phyloP scores from a whole-genome alignment of 2,113 vertebrate species.

The Pseudolaguvia tuberculata region DNA sequence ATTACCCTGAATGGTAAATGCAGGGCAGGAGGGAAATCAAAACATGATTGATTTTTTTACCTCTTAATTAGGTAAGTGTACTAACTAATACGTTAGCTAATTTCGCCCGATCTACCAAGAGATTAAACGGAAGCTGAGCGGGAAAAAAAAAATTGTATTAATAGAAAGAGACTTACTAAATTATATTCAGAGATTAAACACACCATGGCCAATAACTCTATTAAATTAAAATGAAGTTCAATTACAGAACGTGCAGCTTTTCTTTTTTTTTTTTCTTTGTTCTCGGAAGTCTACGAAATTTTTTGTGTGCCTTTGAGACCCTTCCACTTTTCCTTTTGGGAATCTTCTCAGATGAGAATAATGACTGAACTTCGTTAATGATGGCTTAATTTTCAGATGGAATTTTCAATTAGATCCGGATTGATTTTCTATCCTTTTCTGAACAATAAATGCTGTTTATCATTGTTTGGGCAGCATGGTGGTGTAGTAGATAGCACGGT shows the following conservation, averaged over 20 bases:
- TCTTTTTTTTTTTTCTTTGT: not conserved
- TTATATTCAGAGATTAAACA: slow-evolving; percentile 9
- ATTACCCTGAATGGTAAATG: not conserved
- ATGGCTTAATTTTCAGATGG: not conserved
- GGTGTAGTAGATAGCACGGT: no score
- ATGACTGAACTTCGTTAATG: slow-evolving; percentile 7
- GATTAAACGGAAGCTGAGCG: not conserved
- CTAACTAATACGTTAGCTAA: not conserved
- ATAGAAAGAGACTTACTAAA: slow-evolving; percentile 2
- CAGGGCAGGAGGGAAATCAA: not conserved
- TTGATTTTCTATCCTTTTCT: slow-evolving; percentile 3
- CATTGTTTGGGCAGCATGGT: no score
- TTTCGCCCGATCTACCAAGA: not conserved
- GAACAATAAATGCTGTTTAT: not conserved
- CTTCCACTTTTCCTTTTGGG: not conserved
- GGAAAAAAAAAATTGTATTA: not conserved
- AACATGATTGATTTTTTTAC: not conserved
- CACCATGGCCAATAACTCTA: not conserved
- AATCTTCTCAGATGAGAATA: not conserved
- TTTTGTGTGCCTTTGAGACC: not conserved
- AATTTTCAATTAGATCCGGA: not conserved
- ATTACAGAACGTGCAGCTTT: not conserved
- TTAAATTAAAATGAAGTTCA: slow-evolving; percentile 2
- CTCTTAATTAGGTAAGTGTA: not conserved
- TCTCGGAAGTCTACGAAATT: not conserved